Base-by-base conservation (phyloP, 2,113 vertebrate species). In the Hypomesus transpacificus region DNA sequence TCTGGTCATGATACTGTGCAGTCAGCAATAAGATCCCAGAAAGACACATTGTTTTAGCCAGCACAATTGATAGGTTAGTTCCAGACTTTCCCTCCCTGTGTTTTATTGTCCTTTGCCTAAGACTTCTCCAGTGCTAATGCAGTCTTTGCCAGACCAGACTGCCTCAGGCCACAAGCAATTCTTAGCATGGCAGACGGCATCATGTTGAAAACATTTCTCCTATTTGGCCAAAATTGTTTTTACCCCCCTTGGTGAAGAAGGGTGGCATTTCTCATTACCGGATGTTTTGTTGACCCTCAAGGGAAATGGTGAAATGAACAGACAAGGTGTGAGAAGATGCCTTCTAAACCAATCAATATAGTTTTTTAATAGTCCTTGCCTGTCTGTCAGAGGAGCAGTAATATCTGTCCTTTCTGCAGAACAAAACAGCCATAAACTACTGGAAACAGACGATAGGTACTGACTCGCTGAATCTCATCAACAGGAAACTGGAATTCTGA, bases 261-360 rank as follows among this genome's bases (percentile, higher is more conserved):
- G 72, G 75, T 77, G 73, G 62, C 66, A 75, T 75, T 76, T 86
- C 71, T 85, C 72, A 85, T 88, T 80, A 87, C 70, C 28, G 70
- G 74, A 76, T 76, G 75, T 75, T 80, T 63, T 77, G 75, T 77
- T 82, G 77, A 85, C 75, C 84, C 73, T 75, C 14, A 26, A 75
- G 71, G 67, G 68, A 81, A 79, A 70, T 75, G 63, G 28, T 50
- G 52, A 74, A 61, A 73, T 65, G 66, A 61, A 21, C 69, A 75
- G 74, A 54, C 50, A 68, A 66, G 21, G 17, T 3, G 65, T 34
- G 67, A 74, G 50, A 62, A 61, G 70, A 74, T 66, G 72, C 58
- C 65, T 26, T 50, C 39, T 64, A 66, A 76, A 46, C 28, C 14
- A 81, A 73, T 73, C 75, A 78, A 80, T 88, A 84, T 61, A 21